Base-by-base conservation (phyloP, 2,113 vertebrate species). In the Romanogobio albipinnatus region DNA sequence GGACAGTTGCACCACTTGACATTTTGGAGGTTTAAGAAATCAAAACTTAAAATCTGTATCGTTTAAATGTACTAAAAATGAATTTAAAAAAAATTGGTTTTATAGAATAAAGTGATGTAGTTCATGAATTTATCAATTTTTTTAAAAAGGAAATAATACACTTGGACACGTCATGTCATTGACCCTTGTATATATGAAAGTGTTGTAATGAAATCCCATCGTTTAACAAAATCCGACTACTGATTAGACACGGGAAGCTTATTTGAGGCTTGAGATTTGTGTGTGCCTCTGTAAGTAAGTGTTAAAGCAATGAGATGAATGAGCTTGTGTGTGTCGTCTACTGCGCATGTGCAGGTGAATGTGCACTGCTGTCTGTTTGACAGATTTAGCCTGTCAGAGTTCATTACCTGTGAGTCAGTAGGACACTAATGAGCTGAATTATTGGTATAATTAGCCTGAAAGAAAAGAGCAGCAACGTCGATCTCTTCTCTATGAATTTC, bases 391-490 rank as follows among this genome's bases (percentile, higher is more conserved):
- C 89, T 91, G 90, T 91, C 90, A 89, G 90, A 89, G 88, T 90
- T 90, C 89, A 91, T 91, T 91, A 91, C 88, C 90, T 89, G 86
- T 84, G 80, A 89, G 87, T 89, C 89, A 80, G 82, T 81, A 77
- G 87, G 70, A 43, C 86, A 82, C 88, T 91, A 91, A 91, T 90
- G 90, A 90, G 88, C 87, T 89, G 88, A 88, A 91, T 91, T 91
- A 90, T 86, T 85, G 84, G 85, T 91, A 90, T 91, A 91, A 91
- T 91, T 91, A 91, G 88, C 86, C 87, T 84, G 87, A 90, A 87
- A 90, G 87, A 87, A 91, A 89, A 87, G 89, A 80, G 79, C 85
- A 82, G 70, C 66, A 84, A 83, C 78, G 81, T 87, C 85, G 81
- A 86, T 86, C 86, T 81, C 83, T 33, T 76, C 82, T 89, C 86